Evolutionary conservation across 2,113 vertebrate species (phyloP), one percentile per base, ranked within the genome.

Genomic region (Paracanthobrama guichenoti): DNA sequence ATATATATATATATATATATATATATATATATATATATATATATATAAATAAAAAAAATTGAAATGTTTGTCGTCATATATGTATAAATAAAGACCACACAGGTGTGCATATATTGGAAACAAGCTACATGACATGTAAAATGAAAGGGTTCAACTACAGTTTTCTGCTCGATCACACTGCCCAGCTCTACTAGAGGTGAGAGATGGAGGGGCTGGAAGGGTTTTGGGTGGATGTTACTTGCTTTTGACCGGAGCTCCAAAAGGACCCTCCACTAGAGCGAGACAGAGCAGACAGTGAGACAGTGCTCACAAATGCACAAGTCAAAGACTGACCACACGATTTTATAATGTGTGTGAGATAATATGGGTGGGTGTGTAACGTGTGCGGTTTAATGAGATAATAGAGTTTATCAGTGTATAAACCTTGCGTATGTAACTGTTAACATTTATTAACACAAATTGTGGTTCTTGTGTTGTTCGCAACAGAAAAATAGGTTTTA

Each of bases 201-300:
- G 11, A 13, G 18, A 64, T 57, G 46, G 46, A 55, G 28, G 74
- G 48, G 44, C 44, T 57, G 39, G 12, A 46, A 13, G 24, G 83
- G 31, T 22, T 79, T 53, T 57, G 81, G 53, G 44, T 31, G 48
- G 67, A 28, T 80, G 89, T 86, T 93, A 93, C 92, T 94, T 94
- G 93, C 93, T 93, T 94, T 92, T 93, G 86, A 79, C 35, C 44
- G 88, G 85, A 84, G 87, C 83, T 91, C 92, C 92, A 89, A 88
- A 69, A 82, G 84, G 91, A 83, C 88, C 89, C 89, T 93, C 91
- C 81, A 90, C 92, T 93, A 84, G 81, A 79, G 89, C 73, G 86
- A 85, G 81, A 87, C 44, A 60, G 46, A 81, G 22, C 67, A 67
- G 11, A 42, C 8, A 72, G n/a, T 24, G 69, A 90, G 78, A 89